Base-by-base conservation (phyloP, 2,113 vertebrate species). In the Labeo rohita region DNA sequence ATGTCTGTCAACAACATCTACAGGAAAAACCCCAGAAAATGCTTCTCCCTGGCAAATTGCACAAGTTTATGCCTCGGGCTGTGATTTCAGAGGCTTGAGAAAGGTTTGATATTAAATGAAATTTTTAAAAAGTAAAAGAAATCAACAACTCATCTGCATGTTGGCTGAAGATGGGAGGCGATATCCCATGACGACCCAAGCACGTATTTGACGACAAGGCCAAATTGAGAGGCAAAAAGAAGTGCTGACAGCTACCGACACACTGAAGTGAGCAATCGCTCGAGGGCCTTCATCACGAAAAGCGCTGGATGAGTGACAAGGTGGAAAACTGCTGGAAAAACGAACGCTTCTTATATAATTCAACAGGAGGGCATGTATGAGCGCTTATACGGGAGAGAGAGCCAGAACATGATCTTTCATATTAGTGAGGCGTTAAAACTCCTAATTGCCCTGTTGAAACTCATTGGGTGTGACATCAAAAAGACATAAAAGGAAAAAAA, bases 401-500 rank as follows among this genome's bases (percentile, higher is more conserved):
- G 18, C 43, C 11, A 63, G 39, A 39, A 80, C 8, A 65, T 80
- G 59, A 80, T 80, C 79, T 80, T 45, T 45, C 23, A 80, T 66
- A 80, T 80, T 65, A 80, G 79, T 49, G 79, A 80, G 79, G 79
- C 43, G n/a, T 66, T 66, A 76, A 83, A 63, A 65, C 36, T 59
- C 49, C 74, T 83, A 83, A 88, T 88, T 81, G 52, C 80, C 56
- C 80, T 59, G 63, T 72, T 86, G 65, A 79, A 86, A 79, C 84
- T 88, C 75, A 88, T 80, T 88, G 80, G 80, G 50, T 86, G 84
- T 88, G 84, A 88, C 84, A 86, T 78, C 54, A 84, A 85, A 74
- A 84, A 79, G 81, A 80, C 79, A 80, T 80, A 6, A 80, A 59
- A 61, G 34, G 10, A 10, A n/a, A 21, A 45, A 63, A 76, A 80